Conservation (phyloP, 64 coral and sea anemone species). For the Actinia tenebrosa region DNA sequence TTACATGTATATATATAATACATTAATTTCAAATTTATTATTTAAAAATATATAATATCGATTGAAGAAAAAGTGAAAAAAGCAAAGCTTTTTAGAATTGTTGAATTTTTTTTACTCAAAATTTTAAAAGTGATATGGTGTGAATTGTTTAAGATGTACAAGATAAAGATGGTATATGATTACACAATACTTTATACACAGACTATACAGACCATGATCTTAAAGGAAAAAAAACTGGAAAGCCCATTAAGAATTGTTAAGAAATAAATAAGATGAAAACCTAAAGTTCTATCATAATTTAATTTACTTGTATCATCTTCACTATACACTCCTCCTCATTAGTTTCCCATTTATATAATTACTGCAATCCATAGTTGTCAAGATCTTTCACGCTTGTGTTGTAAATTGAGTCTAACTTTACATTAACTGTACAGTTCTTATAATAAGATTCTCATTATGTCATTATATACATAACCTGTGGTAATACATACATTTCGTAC, state of each 20-base stretch:
- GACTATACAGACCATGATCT: not conserved
- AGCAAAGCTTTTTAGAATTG: not conserved
- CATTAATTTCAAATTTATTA: not conserved
- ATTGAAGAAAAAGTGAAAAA: not conserved
- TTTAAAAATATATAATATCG: not conserved
- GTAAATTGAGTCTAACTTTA: not conserved
- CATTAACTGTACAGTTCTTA: not conserved
- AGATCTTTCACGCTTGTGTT: slow-evolving; percentile 1
- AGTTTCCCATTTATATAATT: not conserved
- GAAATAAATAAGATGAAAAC: too few relatives aligned
- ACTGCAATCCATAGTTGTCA: not conserved
- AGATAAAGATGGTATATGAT: not conserved
- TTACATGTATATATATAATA: not conserved
- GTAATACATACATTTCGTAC: too few relatives aligned
- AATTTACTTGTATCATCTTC: too few relatives aligned
- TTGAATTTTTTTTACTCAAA: not conserved
- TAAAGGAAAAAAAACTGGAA: not conserved
- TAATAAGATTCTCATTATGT: not conserved
- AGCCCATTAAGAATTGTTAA: not conserved
- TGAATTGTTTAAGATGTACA: not conserved
- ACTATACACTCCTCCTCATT: not conserved
- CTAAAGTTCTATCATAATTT: too few relatives aligned
- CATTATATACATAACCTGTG: not conserved
- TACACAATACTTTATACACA: not conserved
- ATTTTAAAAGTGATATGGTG: not conserved